Base-by-base conservation (phyloP, 2,113 vertebrate species). In the Dicrurus megarhynchus region DNA sequence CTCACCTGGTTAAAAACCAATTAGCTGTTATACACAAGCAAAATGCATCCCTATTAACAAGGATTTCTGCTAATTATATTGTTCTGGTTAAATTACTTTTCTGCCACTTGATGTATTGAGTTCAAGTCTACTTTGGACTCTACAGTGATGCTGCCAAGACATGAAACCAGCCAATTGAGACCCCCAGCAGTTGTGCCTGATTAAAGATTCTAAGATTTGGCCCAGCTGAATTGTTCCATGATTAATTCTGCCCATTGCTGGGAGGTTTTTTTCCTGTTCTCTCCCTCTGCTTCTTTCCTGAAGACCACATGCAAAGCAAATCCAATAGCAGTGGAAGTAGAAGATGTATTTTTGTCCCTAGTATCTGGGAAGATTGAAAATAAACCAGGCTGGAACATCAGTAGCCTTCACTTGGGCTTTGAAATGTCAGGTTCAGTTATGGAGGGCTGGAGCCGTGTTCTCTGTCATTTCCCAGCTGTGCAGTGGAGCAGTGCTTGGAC, bases 1-100 rank as follows among this genome's bases (percentile, higher is more conserved):
- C 88, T 96, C 96, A 90, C 79, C 80, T 95, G 86, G 73, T 92
- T 95, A 90, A 73, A 92, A 93, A 60, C 49, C 83, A 93, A 93
- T 96, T 94, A 93, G 57, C 69, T 84, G 50, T 83, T 84, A 74
- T 3, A 74, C n/a, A 84, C 56, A 77, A 94, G 90, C 35, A 79
- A 90, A 90, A 86, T 49, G 56, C 27, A 57, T 68, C 57, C 53
- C 82, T 94, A 87, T 94, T 89, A 92, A 39, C 41, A 33, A 49
- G 57, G 53, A 68, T 84, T 95, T 71, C 69, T 82, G 76, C 90
- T 92, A 95, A 96, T 96, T 92, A 80, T 59, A 11, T 63, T 80
- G 67, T 88, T 95, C 92, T 71, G 85, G 55, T 86, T 90, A 75
- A 86, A 60, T 74, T 52, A 84, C 68, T 90, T 85, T 77, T 44